Evolutionary conservation across 2,113 vertebrate species (phyloP).

Genomic region (Thymallus thymallus): DNA sequence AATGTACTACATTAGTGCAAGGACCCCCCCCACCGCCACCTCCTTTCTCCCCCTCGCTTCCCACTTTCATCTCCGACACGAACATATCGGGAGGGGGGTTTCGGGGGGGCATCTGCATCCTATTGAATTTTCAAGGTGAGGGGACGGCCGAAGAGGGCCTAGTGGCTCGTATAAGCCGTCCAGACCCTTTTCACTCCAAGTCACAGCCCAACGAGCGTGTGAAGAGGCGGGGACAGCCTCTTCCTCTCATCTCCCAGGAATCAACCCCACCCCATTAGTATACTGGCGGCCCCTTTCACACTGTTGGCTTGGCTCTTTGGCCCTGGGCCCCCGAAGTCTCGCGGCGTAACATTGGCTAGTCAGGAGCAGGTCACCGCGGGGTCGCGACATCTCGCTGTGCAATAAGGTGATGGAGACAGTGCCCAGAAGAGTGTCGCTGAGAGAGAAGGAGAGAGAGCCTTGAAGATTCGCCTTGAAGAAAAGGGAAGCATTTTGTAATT

Average conservation of each 20-base stretch:
- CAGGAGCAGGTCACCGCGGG: slow-evolving; percentile 54
- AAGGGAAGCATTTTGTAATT: slow-evolving; percentile 64
- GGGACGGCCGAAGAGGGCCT: slow-evolving; percentile 51
- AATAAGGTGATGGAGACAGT: slow-evolving; percentile 72
- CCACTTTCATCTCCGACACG: slow-evolving; percentile 81
- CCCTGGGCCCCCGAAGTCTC: not conserved
- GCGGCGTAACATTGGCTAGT: slow-evolving; percentile 14
- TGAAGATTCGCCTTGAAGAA: slow-evolving; percentile 12
- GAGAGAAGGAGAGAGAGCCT: slow-evolving; percentile 18
- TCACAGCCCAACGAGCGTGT: slow-evolving; percentile 57
- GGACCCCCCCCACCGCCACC: slow-evolving; percentile 58
- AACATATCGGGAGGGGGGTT: slow-evolving; percentile 69
- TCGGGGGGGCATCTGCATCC: slow-evolving; percentile 46
- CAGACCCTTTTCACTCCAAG: slow-evolving; percentile 57
- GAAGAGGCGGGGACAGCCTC: slow-evolving; percentile 56
- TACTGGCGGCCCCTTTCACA: slow-evolving; percentile 51
- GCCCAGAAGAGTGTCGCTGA: slow-evolving; percentile 55
- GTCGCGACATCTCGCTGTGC: slow-evolving; percentile 66
- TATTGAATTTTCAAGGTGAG: slow-evolving; percentile 73
- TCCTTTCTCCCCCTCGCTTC: slow-evolving; percentile 66
- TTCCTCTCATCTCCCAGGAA: slow-evolving; percentile 65
- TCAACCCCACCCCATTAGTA: slow-evolving; percentile 68
- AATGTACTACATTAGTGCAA: slow-evolving; percentile 79
- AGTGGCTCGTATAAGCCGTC: slow-evolving; percentile 56
- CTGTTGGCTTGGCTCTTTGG: slow-evolving; percentile 12